These are phyloP conservation scores for Tenthredo distinguenda DNA, from an alignment of 2,888 invertebrate species.

Conservation along the genomic window DNA sequence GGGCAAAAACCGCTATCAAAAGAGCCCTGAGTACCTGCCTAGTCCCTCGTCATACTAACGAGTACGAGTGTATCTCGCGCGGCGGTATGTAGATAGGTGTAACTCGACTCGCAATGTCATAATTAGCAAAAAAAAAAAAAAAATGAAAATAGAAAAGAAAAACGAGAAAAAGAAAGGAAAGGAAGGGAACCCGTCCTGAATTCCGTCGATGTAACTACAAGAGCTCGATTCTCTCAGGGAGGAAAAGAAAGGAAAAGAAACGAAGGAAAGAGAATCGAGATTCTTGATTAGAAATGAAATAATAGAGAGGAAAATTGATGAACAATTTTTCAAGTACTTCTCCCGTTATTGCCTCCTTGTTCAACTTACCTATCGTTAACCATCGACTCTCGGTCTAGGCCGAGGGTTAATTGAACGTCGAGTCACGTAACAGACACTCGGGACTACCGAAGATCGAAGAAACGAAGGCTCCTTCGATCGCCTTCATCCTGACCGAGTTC, in stretches of 20 bases:
- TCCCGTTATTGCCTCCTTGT: slow-evolving; percentile 11
- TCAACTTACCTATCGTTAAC: slow-evolving; percentile 11
- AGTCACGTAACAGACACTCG: slow-evolving; percentile 35
- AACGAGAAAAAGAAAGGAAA: not conserved
- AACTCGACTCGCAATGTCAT: slow-evolving; percentile 1
- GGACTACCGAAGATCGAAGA: not conserved
- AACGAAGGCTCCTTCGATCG: slow-evolving; percentile 19
- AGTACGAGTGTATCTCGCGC: slow-evolving; percentile 7
- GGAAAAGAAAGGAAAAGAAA: not conserved
- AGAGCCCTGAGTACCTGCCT: not conserved
- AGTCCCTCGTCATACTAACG: slow-evolving; percentile 7
- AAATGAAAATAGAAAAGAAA: no score
- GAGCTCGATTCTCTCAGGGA: not conserved
- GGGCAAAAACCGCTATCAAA: not conserved
- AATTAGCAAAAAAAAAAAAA: not conserved
- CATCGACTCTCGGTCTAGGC: slow-evolving; percentile 54
- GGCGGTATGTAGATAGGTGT: not conserved
- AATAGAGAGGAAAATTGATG: not conserved
- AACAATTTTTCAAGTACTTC: not conserved
- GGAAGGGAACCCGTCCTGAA: not conserved
- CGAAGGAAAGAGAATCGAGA: not conserved
- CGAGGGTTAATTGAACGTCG: slow-evolving; percentile 62
- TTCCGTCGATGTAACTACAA: not conserved
- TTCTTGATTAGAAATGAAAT: not conserved
- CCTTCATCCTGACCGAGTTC: not conserved